Percentiles rank a stretch among this genome's conserved stretches.
Evolutionary conservation across 2,113 vertebrate species (phyloP).

Genomic region (Crotalus viridis): DNA sequence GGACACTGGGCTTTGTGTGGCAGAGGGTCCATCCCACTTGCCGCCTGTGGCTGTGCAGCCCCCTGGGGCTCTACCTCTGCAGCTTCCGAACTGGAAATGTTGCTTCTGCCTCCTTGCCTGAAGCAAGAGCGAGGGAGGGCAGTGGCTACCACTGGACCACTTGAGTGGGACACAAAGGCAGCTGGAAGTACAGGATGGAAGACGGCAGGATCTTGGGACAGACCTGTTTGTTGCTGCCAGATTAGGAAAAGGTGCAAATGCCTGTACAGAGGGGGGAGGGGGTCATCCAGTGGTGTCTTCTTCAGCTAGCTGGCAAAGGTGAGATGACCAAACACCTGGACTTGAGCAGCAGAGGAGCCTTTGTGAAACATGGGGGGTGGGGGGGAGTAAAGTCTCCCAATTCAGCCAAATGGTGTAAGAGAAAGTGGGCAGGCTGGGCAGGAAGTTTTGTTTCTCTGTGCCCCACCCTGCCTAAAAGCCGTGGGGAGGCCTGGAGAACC

Average conservation of each 20-base stretch:
- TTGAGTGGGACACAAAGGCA: neutral
- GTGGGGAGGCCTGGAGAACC: neutral
- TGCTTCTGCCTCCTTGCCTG: neutral
- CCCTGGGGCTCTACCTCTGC: neutral
- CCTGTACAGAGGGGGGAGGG: too few species aligned
- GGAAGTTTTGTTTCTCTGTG: neutral
- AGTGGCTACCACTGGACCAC: too few species aligned
- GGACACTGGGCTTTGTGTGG: neutral
- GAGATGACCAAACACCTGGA: neutral
- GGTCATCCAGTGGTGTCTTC: neutral
- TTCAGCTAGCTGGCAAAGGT: neutral
- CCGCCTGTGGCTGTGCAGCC: neutral
- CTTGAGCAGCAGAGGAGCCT: neutral
- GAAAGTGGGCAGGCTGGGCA: neutral
- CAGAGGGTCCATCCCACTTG: neutral
- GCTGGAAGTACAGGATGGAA: neutral
- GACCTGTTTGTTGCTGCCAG: neutral
- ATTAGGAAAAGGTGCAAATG: neutral
- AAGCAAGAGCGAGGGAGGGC: neutral
- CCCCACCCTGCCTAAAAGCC: neutral
- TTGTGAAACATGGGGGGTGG: neutral
- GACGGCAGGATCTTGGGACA: accelerated
- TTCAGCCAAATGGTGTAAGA: neutral
- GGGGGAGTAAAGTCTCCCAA: too few species aligned
- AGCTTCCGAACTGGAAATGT: neutral